Conservation (phyloP, 2,797 vertebrate species). For the Setipinna tenuifilis region DNA sequence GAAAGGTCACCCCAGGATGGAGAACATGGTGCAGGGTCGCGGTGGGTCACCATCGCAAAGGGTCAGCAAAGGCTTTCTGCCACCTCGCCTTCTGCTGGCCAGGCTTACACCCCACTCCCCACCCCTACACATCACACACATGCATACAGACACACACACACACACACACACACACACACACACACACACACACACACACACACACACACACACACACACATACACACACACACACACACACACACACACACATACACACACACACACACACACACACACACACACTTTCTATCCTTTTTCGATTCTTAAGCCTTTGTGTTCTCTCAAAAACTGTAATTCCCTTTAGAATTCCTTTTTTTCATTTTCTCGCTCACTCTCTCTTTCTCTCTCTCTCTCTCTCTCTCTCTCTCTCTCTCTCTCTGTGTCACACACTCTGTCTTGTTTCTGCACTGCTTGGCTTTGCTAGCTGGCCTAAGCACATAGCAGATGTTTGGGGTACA, state of each 20-base stretch:
- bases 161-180: no score
- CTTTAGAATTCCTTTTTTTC: not conserved
- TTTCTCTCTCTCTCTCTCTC: not conserved
- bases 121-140: not conserved
- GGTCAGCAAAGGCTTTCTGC: not conserved
- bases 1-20: slow-evolving; percentile 9
- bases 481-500: not conserved
- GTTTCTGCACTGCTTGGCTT: not conserved
- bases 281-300: no score
- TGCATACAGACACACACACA: not conserved
- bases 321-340: not conserved
- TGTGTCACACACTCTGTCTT: no score
- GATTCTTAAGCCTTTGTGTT: not conserved
- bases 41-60: not conserved
- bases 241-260: not conserved
- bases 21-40: not conserved
- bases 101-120: not conserved
- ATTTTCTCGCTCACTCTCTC: not conserved
- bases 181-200: no score
- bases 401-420: not conserved
- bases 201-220: no score
- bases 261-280: no score
- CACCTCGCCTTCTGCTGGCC: not conserved
- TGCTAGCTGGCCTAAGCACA: not conserved
- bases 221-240: not conserved